Evolutionary conservation across 1,140 invertebrate species (phyloP), one percentile per base, ranked within the genome.

Genomic region (Xylocopa sonorina): DNA sequence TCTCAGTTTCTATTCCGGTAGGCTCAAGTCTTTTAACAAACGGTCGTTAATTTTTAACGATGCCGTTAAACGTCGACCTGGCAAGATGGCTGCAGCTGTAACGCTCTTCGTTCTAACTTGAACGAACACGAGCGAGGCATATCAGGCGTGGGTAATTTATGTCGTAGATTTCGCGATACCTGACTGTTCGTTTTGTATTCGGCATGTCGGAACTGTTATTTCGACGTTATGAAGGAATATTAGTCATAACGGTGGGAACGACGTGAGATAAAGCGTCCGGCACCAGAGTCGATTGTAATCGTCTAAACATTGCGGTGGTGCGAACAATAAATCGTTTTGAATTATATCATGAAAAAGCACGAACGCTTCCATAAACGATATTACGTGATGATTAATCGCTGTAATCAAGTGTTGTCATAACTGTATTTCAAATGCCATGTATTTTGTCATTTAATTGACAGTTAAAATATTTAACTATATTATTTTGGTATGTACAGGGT

Each of bases 11-110:
- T 90, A 89, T 90, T 90, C 83, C 86, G 80, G 88, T 88, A 88
- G 83, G 63, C 43, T n/a, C 58, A 58, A 82, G 78, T 73, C 81
- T 80, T 88, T 85, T 85, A 88, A 90, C 88, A 89, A 89, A 90
- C 86, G 87, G 77, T 84, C 88, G 88, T 89, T 88, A 88, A 90
- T 77, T 50, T 81, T 89, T 89, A 89, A 89, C 87, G 87, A 87
- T 75, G 87, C 86, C 82, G 82, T 90, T 90, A 90, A 90, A 81
- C 63, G 55, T 55, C 79, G 78, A 69, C 68, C 71, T 79, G 71
- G 87, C 88, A 90, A 89, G 88, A 90, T 90, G 89, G 89, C 89
- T 81, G 83, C 89, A 90, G 88, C 89, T 90, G 89, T 86, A 87
- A 84, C 68, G 51, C 80, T 75, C 72, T 60, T 66, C 69, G 62